phyloP scores from a whole-genome alignment of 1,140 invertebrate genomes.

The Drosophila lowei region DNA sequence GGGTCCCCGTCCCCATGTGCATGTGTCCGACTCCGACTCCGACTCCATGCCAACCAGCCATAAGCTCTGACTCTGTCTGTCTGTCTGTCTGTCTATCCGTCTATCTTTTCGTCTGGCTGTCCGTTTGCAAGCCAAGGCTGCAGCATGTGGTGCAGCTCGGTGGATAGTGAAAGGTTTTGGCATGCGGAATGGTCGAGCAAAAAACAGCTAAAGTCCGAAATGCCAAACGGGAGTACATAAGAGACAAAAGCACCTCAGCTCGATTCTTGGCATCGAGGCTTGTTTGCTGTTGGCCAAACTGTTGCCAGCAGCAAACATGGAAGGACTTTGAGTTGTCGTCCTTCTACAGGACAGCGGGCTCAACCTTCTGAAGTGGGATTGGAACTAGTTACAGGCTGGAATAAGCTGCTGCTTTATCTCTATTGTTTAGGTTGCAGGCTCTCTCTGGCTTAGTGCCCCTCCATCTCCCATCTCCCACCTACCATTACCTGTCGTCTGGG shows the following conservation, averaged over 20 bases:
- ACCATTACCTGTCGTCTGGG: slow-evolving; percentile 3
- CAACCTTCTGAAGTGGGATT: too few relatives aligned
- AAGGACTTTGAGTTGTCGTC: not conserved
- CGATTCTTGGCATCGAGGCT: not conserved
- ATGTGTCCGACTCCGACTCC: slow-evolving; percentile 7
- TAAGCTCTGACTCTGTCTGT: slow-evolving; percentile 9
- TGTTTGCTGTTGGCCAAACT: not conserved
- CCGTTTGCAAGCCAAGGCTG: slow-evolving; percentile 56
- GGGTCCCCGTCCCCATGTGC: slow-evolving; percentile 36
- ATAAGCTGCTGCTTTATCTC: too few relatives aligned
- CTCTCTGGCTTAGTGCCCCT: too few relatives aligned
- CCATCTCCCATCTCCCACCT: too few relatives aligned
- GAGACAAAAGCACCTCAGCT: not conserved
- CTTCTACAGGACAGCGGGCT: too few relatives aligned
- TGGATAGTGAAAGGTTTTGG: slow-evolving; percentile 71
- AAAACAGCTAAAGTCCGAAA: slow-evolving; percentile 22
- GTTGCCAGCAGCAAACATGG: not conserved
- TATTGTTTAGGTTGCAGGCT: too few relatives aligned
- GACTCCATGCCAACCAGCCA: slow-evolving; percentile 6
- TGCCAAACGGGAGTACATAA: slow-evolving; percentile 23
- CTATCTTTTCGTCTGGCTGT: slow-evolving; percentile 33
- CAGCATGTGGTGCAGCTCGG: slow-evolving; percentile 20
- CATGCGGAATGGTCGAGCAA: slow-evolving; percentile 35
- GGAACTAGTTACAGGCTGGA: too few relatives aligned
- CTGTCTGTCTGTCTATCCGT: slow-evolving; percentile 27